Percentiles rank a stretch among this genome's conserved stretches.
phyloP scores from a whole-genome alignment of 2,888 invertebrate genomes.

The Hofmannophila pseudospretella region DNA sequence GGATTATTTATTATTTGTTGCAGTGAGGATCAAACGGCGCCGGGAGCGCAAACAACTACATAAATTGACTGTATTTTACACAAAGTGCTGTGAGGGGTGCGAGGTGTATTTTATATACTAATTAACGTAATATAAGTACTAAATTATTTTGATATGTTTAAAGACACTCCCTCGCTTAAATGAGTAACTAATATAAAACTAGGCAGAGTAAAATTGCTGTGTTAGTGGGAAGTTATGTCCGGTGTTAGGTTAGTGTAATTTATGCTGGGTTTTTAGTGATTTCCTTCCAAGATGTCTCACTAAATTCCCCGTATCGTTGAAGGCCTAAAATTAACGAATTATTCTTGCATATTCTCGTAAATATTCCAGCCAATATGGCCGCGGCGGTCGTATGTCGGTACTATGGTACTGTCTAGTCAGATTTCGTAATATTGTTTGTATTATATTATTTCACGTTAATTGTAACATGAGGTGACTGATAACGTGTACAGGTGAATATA shows the following conservation, averaged over 20 bases:
- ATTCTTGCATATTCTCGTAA: constrained; percentile 38
- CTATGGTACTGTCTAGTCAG: constrained; percentile 75
- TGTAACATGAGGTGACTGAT: constrained; percentile 42
- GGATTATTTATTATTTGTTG: constrained; percentile 30
- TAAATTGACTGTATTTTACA: constrained; percentile 35
- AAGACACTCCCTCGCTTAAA: constrained; percentile 65
- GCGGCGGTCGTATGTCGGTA: constrained; percentile 56
- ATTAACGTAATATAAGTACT: constrained; percentile 64
- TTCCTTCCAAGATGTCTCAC: constrained; percentile 18
- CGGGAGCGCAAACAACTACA: constrained; percentile 9
- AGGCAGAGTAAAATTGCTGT: constrained; percentile 53
- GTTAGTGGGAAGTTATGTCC: constrained; percentile 47
- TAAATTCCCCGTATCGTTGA: constrained; percentile 41
- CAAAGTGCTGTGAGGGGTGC: constrained; percentile 63
- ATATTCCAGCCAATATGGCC: constrained; percentile 52
- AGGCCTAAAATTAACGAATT: constrained; percentile 50
- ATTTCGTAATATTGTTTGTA: constrained; percentile 65
- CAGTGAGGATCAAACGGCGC: constrained; percentile 43
- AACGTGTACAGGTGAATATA: constrained; percentile 11
- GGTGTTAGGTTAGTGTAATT: constrained; percentile 42
- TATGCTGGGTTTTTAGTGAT: constrained; percentile 34
- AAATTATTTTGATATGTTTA: constrained; percentile 73
- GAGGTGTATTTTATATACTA: constrained; percentile 63
- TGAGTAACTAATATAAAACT: constrained; percentile 50
- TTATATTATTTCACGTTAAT: constrained; percentile 53